These are phyloP conservation scores for Probosciger aterrimus DNA, from an alignment of 2,113 vertebrate genomes.

Conservation along the genomic window DNA sequence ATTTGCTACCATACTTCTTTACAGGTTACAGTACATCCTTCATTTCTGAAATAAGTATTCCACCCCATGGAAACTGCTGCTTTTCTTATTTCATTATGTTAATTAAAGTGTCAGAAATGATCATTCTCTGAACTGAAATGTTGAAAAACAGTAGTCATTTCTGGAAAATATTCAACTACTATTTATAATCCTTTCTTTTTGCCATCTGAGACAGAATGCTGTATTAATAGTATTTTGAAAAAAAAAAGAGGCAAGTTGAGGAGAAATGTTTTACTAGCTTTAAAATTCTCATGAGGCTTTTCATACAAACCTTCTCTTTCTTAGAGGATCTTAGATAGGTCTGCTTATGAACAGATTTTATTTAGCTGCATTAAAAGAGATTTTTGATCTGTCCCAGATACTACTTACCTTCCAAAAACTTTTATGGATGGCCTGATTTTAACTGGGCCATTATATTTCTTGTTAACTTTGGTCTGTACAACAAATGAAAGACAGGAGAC, in stretches of 20 bases:
- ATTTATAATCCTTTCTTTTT: background rate
- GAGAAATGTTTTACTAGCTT: background rate
- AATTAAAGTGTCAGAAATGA: background rate
- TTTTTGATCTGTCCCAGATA: background rate
- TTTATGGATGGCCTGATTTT: background rate
- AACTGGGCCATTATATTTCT: background rate
- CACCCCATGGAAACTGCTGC: background rate
- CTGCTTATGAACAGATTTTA: background rate
- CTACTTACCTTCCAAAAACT: background rate
- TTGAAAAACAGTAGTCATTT: background rate
- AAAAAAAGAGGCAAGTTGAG: background rate
- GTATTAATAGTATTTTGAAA: background rate
- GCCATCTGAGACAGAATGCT: background rate
- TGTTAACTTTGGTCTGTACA: background rate
- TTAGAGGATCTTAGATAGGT: background rate
- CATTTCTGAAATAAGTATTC: background rate
- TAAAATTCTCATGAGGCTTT: conserved; percentile 6
- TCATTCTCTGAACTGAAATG: background rate
- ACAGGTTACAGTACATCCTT: background rate
- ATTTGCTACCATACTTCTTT: background rate
- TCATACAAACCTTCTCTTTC: background rate
- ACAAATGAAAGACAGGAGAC: background rate
- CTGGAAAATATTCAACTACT: background rate
- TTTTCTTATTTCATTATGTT: background rate
- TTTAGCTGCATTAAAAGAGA: background rate